Evolutionary conservation across 2,113 vertebrate genomes (phyloP).

Genomic region (Mystacornis crossleyi): DNA sequence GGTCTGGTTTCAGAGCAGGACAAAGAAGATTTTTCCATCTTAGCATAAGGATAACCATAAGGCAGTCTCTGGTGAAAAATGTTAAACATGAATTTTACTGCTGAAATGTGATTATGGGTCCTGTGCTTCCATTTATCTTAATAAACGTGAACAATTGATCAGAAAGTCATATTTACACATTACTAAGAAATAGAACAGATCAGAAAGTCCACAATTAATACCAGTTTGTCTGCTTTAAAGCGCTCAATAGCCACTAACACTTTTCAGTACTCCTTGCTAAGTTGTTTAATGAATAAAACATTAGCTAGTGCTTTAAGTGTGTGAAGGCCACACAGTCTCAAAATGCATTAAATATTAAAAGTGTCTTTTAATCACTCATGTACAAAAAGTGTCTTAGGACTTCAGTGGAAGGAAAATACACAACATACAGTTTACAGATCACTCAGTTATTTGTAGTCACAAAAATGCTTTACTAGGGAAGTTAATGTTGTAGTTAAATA

Average conservation of each 20-base stretch:
- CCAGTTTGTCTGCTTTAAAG: not conserved
- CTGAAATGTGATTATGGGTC: not conserved
- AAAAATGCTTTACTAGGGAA: not conserved
- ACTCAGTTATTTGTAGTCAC: not conserved
- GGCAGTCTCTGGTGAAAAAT: not conserved
- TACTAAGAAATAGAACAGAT: not conserved
- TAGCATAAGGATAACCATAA: not conserved
- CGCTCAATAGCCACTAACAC: not conserved
- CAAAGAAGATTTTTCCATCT: not conserved
- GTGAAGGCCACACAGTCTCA: not conserved
- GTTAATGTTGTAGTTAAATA: not conserved
- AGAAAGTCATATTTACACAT: not conserved
- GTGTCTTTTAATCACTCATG: not conserved
- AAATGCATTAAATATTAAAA: not conserved
- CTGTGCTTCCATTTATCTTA: not conserved
- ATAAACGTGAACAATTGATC: not conserved
- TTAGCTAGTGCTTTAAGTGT: not conserved
- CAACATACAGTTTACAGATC: not conserved
- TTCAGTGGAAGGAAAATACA: not conserved
- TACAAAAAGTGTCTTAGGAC: not conserved
- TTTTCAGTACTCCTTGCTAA: not conserved
- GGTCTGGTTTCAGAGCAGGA: not conserved
- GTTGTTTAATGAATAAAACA: not conserved
- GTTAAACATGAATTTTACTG: not conserved
- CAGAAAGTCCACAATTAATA: not conserved